Base-by-base conservation (phyloP, 2,797 vertebrate species). In the Eleutherodactylus coqui region DNA sequence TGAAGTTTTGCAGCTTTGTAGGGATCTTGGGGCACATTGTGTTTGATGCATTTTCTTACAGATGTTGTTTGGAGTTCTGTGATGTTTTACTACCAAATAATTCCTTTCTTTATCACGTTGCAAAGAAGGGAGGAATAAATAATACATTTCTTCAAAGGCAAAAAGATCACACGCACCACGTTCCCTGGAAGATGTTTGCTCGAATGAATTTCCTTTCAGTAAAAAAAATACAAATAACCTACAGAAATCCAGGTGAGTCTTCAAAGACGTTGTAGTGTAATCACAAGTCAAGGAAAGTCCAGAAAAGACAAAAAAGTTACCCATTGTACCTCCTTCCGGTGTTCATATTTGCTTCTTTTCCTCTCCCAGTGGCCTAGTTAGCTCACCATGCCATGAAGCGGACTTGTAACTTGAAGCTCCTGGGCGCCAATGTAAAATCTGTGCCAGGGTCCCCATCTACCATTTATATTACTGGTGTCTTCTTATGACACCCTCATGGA, bases 31-130 rank as follows among this genome's bases (percentile, higher is more conserved):
- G 70, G 55, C 55, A 82, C 64, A 82, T 47, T 80, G 10, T 27
- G 24, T 49, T 58, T 87, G 80, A 87, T 47, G 10, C 73, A 87
- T 70, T 76, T 78, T 78, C 29, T 13, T 78, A 45, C 62, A 29
- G 34, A 38, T 51, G 49, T 72, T 67, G 21, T 83, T 70, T 83
- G 85, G 19, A 78, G 17, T 53, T 58, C 75, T 72, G 51, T 13
- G 32, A 75, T 75, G 55, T 62, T 64, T 72, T 64, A 51, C 45
- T 45, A 36, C 36, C 60, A 60, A 62, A 85, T 69, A 27, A 34
- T 58, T 79, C 24, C 45, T 38, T 43, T 43, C 34, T 72, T 53
- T 55, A 82, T 73, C 60, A 47, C 32, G 78, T 17, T 55, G 47
- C 19, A 51, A 27, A 47, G 58, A n/a, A 5, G 9, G 29, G 47